Percentiles rank a stretch among this genome's conserved stretches.
Conservation (phyloP, 92 coral and sea anemone species). For the Epizoanthus ramosus region DNA sequence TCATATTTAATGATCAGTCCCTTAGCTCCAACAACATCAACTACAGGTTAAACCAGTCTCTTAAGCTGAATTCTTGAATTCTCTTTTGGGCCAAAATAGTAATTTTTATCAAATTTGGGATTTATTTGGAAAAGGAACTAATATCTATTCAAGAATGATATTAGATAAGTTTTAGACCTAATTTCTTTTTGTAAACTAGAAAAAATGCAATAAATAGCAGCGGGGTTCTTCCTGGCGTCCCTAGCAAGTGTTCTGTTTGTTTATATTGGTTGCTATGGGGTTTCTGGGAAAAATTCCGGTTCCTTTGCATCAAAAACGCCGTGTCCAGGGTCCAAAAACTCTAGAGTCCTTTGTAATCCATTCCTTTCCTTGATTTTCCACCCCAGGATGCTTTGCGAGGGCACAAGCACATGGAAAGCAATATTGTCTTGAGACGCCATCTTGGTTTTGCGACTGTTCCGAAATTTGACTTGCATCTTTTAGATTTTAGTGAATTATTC, state of each 20-base stretch:
- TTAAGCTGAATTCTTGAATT: too few species aligned
- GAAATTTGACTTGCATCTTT: conserved; percentile 1
- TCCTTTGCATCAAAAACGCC: not conserved
- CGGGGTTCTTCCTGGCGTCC: too few species aligned
- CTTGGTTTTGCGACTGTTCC: not conserved
- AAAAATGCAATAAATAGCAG: too few species aligned
- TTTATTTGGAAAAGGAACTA: too few species aligned
- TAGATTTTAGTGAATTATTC: not conserved
- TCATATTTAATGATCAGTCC: too few species aligned
- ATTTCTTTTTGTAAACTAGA: too few species aligned
- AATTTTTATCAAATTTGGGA: too few species aligned
- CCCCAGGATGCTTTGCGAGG: not conserved
- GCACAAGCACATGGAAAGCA: not conserved
- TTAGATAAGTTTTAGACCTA: too few species aligned
- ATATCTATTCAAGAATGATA: too few species aligned
- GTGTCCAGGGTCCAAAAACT: not conserved
- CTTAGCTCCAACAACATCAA: not conserved
- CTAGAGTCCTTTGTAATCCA: not conserved
- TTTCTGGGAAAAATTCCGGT: not conserved
- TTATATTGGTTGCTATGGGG: conserved; percentile 2
- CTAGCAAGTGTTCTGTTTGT: not conserved
- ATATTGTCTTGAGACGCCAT: conserved; percentile 10
- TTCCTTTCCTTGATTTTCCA: not conserved
- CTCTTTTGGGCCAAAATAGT: too few species aligned
- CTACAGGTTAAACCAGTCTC: not conserved